phyloP scores from a whole-genome alignment of 2,797 vertebrate genomes.

The Valencia hispanica region DNA sequence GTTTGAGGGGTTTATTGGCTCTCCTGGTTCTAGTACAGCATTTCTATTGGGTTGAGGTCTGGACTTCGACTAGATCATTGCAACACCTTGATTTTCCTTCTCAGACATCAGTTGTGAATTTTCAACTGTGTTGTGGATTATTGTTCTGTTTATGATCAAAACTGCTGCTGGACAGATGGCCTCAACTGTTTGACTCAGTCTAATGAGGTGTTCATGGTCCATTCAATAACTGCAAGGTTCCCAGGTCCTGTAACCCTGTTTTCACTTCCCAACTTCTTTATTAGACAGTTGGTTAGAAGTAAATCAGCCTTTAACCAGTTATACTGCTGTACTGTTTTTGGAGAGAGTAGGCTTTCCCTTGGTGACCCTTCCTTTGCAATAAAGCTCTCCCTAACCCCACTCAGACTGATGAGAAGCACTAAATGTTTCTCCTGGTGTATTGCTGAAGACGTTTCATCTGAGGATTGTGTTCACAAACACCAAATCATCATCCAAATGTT shows the following conservation, averaged over 20 bases:
- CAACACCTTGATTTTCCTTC: neutral
- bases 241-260: neutral
- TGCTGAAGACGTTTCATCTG: neutral
- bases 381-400: neutral
- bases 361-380: neutral
- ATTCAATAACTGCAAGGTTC: neutral
- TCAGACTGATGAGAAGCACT: neutral
- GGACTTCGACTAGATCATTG: neutral
- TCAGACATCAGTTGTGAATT: neutral
- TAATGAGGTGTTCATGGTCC: neutral
- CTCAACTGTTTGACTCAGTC: neutral
- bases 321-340: neutral
- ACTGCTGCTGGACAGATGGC: neutral
- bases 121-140: neutral
- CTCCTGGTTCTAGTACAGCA: neutral
- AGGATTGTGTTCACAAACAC: neutral
- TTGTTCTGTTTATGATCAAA: neutral
- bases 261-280: neutral
- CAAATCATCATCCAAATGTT: neutral
- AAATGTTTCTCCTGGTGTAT: neutral
- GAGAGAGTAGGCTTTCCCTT: neutral
- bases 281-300: no score
- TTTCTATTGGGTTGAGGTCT: neutral
- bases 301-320: no score
- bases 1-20: neutral